Evolutionary conservation across 1,140 invertebrate genomes (phyloP).

Genomic region (Achroia grisella): DNA sequence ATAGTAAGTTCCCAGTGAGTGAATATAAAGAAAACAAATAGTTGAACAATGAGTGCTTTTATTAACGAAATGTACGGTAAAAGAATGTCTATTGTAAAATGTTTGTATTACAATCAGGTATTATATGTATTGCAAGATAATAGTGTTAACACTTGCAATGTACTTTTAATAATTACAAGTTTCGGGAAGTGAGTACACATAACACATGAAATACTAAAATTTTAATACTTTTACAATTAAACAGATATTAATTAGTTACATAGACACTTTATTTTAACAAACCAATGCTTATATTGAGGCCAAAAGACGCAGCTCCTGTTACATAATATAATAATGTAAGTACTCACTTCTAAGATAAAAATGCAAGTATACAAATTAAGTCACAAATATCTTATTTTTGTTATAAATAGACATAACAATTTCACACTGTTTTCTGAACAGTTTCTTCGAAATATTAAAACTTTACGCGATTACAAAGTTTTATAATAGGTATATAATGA

Average conservation of each 20-base stretch:
- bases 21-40: slow-evolving; percentile 15
- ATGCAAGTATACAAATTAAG: too few species aligned
- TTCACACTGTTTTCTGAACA: too few species aligned
- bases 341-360: too few species aligned
- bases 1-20: too few species aligned
- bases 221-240: not conserved
- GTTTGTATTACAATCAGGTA: slow-evolving; percentile 57
- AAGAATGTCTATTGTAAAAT: slow-evolving; percentile 65
- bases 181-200: slow-evolving; percentile 43
- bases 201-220: slow-evolving; percentile 1
- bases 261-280: not conserved
- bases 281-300: not conserved
- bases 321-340: too few species aligned
- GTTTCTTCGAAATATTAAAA: too few species aligned
- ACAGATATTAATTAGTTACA: not conserved
- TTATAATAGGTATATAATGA: too few species aligned
- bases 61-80: slow-evolving; percentile 70
- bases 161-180: slow-evolving; percentile 15
- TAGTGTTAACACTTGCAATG: slow-evolving; percentile 17
- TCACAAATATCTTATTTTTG: too few species aligned
- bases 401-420: too few species aligned
- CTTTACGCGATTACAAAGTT: too few species aligned
- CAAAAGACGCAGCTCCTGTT: not conserved
- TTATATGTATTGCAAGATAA: slow-evolving; percentile 29
- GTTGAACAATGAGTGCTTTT: slow-evolving; percentile 71